Percentiles rank a stretch among this genome's conserved stretches.
These are phyloP conservation scores for Gopherus flavomarginatus DNA, from an alignment of 2,113 vertebrate genomes.

Conservation along the genomic window DNA sequence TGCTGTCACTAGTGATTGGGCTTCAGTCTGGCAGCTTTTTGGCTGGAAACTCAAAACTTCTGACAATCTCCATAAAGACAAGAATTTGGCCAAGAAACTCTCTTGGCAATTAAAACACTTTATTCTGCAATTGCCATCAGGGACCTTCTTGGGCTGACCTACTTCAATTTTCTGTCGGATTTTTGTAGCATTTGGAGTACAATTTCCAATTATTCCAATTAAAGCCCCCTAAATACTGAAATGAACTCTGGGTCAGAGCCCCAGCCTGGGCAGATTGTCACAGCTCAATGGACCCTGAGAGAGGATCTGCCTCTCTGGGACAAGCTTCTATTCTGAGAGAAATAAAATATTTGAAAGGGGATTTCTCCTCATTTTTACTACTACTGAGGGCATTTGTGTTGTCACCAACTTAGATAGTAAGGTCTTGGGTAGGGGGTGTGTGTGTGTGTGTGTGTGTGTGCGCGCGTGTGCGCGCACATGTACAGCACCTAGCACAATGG, in stretches of 20 bases:
- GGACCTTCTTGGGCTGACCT: conserved; percentile 52
- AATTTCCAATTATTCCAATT: conserved; percentile 41
- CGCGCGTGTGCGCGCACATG: rapidly evolving
- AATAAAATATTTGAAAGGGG: neutral
- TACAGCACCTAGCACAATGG: neutral
- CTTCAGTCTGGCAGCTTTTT: conserved; percentile 74
- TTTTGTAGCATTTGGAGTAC: conserved; percentile 36
- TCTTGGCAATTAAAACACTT: conserved; percentile 77
- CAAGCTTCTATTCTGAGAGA: neutral
- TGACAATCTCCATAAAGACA: conserved; percentile 74
- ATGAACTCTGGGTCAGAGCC: neutral
- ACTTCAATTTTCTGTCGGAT: conserved; percentile 59
- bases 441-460: neutral
- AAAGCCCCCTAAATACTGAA: conserved; percentile 18
- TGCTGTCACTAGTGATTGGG: conserved; percentile 69
- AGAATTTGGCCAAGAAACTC: conserved; percentile 65
- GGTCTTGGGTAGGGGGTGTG: neutral
- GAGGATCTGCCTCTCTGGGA: neutral
- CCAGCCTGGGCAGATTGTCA: neutral
- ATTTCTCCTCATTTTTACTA: neutral
- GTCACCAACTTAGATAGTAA: neutral
- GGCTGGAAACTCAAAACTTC: conserved; percentile 65
- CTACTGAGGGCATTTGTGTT: neutral
- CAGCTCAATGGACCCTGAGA: neutral
- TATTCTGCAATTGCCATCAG: conserved; percentile 63